Evolutionary conservation across 2,888 invertebrate species (phyloP), one percentile per base, ranked within the genome.

Genomic region (Drosophila koepferae): DNA sequence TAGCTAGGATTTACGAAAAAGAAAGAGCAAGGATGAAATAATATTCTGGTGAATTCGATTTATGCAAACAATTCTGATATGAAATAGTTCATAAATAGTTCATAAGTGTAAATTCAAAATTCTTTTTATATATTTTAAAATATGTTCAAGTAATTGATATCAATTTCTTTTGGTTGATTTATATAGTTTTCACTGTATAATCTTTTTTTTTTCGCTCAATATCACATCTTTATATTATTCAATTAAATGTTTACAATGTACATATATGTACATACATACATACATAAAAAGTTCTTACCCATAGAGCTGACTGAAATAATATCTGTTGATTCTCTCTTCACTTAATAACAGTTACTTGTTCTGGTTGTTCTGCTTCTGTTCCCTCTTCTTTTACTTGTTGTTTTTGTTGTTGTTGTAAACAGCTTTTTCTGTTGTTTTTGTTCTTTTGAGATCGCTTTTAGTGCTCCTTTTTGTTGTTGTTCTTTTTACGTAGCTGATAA

Each of bases 401-500:
- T 18, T 70, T 59, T 44, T 48, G 31, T 59, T 64, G 18, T 64
- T 72, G 55, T 43, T 74, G 59, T 44, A 48, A 63, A 46, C 60
- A 74, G 69, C 53, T 64, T 65, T 72, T 63, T 61, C 16, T 40
- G 28, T 31, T 51, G 34, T 14, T 65, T 65, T 44, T 44, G 44
- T 68, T 58, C 59, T 59, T 63, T 69, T 77, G 63, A 76, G 75
- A 60, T 75, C 72, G 76, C 72, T 77, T 63, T 72, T 56, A 18
- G 53, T 36, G 64, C 43, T 61, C 61, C 49, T 67, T 61, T 46
- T 31, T 58, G 10, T 63, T 67, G 58, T 66, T 69, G 40, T 68
- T 63, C n/a, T 58, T 58, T 43, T 60, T 41, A 51, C 66, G 74
- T n/a, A 18, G 60, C 76, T 73, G 79, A 79, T 79, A 79, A 79